Conservation (phyloP, 1,140 invertebrate genomes). For the Nasonia giraulti region DNA sequence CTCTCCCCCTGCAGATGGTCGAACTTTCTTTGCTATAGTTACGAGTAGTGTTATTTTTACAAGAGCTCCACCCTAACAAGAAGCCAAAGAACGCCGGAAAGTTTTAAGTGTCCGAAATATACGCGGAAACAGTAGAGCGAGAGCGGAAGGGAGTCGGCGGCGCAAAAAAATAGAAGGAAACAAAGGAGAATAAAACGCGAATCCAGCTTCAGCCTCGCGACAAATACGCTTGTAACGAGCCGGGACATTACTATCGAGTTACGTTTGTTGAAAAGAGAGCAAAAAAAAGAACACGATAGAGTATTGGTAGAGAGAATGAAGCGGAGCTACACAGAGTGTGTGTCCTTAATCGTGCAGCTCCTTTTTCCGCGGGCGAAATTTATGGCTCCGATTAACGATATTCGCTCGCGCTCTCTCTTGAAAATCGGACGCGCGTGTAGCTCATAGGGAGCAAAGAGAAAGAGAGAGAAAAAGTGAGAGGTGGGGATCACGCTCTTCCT, state of each 20-base stretch:
- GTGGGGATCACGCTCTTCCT: not conserved
- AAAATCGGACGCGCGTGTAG: slow-evolving; percentile 37
- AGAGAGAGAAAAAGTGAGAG: slow-evolving; percentile 9
- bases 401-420: slow-evolving; percentile 23
- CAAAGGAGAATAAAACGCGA: not conserved
- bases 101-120: slow-evolving; percentile 43
- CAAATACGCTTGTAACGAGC: slow-evolving; percentile 42
- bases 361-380: slow-evolving; percentile 47
- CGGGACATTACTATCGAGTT: slow-evolving; percentile 36
- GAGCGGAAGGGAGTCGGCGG: not conserved
- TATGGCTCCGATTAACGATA: slow-evolving; percentile 54
- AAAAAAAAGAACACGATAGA: slow-evolving; percentile 1
- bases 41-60: slow-evolving; percentile 29
- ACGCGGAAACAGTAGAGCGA: not conserved
- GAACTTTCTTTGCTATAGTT: slow-evolving; percentile 21
- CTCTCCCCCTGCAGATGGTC: not conserved
- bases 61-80: slow-evolving; percentile 33
- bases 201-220: slow-evolving; percentile 19
- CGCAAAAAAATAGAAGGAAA: slow-evolving; percentile 6
- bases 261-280: slow-evolving; percentile 2
- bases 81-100: slow-evolving; percentile 24
- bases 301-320: not conserved
- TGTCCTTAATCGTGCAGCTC: slow-evolving; percentile 43
- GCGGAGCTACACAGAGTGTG: not conserved
- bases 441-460: not conserved